These are phyloP conservation scores for Callopanchax toddi DNA, from an alignment of 2,113 vertebrate species.

Conservation along the genomic window DNA sequence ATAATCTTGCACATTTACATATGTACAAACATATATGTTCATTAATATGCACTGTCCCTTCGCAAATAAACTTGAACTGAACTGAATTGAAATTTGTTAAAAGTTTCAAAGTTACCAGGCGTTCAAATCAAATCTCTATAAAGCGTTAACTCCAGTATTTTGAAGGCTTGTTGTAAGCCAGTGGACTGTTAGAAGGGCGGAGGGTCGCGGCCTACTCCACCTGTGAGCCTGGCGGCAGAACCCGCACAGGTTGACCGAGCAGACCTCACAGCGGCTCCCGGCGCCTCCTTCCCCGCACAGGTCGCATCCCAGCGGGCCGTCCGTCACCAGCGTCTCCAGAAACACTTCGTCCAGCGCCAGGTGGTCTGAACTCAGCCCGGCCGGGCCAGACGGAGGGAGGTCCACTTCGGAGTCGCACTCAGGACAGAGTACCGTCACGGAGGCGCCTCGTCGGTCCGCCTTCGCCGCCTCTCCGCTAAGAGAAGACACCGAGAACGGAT, in stretches of 20 bases:
- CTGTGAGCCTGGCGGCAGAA: conserved; percentile 95
- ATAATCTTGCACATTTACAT: no score
- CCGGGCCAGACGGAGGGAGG: conserved; percentile 82
- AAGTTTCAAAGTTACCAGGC: no score
- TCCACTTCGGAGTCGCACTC: conserved; percentile 88
- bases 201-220: conserved; percentile 59
- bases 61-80: no score
- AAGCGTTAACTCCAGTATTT: no score
- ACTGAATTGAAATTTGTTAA: no score
- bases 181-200: no score
- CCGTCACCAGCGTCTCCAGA: conserved; percentile 76
- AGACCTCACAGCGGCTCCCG: conserved; percentile 86
- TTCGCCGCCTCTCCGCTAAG: neutral
- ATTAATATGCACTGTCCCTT: no score
- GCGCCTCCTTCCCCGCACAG: conserved; percentile 86
- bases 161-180: no score
- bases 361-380: conserved; percentile 83
- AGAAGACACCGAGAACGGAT: conserved; percentile 72
- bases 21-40: no score
- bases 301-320: conserved; percentile 82
- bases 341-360: conserved; percentile 86
- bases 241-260: conserved; percentile 85
- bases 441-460: neutral
- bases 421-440: conserved; percentile 83
- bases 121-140: no score